Evolutionary conservation across 2,888 invertebrate species (phyloP).

Genomic region (Ctena decussata): DNA sequence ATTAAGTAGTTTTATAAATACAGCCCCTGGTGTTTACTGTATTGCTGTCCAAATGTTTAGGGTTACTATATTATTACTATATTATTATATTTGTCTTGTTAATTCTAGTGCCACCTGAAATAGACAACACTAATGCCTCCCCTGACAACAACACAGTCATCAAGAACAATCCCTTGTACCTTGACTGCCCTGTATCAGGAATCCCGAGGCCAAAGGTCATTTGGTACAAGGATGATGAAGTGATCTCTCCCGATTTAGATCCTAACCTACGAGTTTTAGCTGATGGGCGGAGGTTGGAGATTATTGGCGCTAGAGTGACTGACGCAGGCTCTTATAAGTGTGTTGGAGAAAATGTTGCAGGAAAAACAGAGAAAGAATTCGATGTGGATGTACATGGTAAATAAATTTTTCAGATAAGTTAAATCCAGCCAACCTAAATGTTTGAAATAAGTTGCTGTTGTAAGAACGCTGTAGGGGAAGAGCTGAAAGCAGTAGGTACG

Average conservation of each 20-base stretch:
- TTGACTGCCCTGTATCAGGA: conserved; percentile 83
- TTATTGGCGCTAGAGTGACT: conserved; percentile 73
- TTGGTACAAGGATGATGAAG: conserved; percentile 87
- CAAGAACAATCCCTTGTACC: conserved; percentile 69
- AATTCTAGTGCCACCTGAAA: conserved; percentile 80
- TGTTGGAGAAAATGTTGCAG: conserved; percentile 84
- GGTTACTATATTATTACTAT: too few species aligned
- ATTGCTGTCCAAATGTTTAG: too few species aligned
- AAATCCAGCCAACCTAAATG: too few species aligned
- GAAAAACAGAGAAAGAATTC: conserved; percentile 81
- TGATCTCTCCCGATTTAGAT: conserved; percentile 72
- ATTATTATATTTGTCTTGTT: too few species aligned
- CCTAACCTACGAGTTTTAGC: conserved; percentile 73
- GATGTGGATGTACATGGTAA: conserved; percentile 83
- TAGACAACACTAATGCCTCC: conserved; percentile 72
- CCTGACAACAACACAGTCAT: conserved; percentile 75
- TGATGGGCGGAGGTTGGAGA: conserved; percentile 80
- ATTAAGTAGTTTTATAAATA: too few species aligned
- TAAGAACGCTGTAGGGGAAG: too few species aligned
- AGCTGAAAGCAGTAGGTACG: too few species aligned
- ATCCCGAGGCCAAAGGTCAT: conserved; percentile 86
- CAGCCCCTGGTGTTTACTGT: too few species aligned
- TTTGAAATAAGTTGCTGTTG: too few species aligned
- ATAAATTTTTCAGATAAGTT: too few species aligned
- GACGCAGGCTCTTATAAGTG: conserved; percentile 85